Base-by-base conservation (phyloP, 2,113 vertebrate genomes). In the Columbina picui region DNA sequence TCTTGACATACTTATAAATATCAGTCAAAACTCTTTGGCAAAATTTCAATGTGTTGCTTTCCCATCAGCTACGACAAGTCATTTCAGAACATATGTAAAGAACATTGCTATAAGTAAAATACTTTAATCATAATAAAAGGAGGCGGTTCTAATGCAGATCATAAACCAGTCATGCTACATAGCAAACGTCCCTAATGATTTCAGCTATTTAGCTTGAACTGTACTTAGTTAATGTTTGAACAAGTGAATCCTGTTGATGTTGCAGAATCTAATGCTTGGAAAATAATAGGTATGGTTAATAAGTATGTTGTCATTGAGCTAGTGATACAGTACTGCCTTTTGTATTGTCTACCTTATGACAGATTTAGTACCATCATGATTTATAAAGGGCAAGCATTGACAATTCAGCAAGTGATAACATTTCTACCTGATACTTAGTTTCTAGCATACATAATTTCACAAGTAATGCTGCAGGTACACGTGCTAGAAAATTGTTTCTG, bases 331-430 rank as follows among this genome's bases (percentile, higher is more conserved):
- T 86, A 84, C 41, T 56, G 47, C 9, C 70, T 94, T 94, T 97
- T 95, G 90, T 97, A 96, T 95, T 95, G 94, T 96, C 74, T 93
- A 86, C 91, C 89, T 97, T 94, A 89, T 92, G 96, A 94, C 74
- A 93, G 92, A 94, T 95, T 97, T 96, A 94, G 96, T 59, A 95
- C 96, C 96, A 96, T 94, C 88, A 69, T 98, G 93, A 98, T 98
- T 98, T 98, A 97, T 94, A 91, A 96, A 94, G 80, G 97, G 95
- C 96, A 98, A 96, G 96, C 74, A 93, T 75, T 94, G 94, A 97
- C 97, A 95, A 95, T 93, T 97, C 90, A 91, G 93, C 89, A 93
- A 88, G 68, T 52, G 95, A 94, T 75, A 71, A 36, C 64, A 57
- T 97, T 98, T 97, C 89, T 94, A 95, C 93, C 96, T 92, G 95